Evolutionary conservation across 2,888 invertebrate genomes (phyloP).

Genomic region (Hypselothyrea guttata): DNA sequence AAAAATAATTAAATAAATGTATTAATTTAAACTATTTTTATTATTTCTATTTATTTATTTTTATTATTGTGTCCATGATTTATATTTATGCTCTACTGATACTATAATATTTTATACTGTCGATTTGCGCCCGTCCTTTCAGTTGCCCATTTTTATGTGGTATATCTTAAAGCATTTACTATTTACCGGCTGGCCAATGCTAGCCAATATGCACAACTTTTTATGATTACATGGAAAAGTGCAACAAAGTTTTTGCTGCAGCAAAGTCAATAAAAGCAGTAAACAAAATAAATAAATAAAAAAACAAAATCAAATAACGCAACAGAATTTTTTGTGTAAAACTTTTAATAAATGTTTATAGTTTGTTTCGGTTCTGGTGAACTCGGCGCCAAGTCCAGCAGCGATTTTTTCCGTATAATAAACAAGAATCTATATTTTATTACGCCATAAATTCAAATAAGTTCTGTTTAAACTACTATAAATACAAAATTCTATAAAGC

Average conservation of each 20-base stretch:
- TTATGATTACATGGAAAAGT: too few relatives aligned
- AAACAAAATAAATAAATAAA: too few relatives aligned
- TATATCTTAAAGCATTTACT: neutral
- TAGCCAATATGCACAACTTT: neutral
- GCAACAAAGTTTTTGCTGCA: conserved; percentile 1
- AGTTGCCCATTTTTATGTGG: too few relatives aligned
- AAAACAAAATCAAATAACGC: conserved; percentile 18
- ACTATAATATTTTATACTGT: too few relatives aligned
- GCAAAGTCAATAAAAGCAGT: conserved; percentile 1
- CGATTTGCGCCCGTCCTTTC: too few relatives aligned
- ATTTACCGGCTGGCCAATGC: neutral
- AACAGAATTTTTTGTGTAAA: conserved; percentile 25
- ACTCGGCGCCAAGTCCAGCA: conserved; percentile 25
- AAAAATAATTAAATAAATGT: too few relatives aligned
- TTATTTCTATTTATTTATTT: too few relatives aligned
- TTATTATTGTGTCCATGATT: too few relatives aligned
- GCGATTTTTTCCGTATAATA: conserved; percentile 17
- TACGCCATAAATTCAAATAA: conserved; percentile 3
- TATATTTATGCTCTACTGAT: too few relatives aligned
- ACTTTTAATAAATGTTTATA: conserved; percentile 53
- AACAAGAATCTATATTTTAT: conserved; percentile 19
- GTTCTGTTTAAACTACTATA: neutral
- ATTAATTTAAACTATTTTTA: conserved; percentile 10
- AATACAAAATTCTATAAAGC: neutral
- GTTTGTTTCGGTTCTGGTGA: conserved; percentile 23